Evolutionary conservation across 2,888 invertebrate genomes (phyloP), one percentile per base, ranked within the genome.

Genomic region (Acanthoscelides obtectus): DNA sequence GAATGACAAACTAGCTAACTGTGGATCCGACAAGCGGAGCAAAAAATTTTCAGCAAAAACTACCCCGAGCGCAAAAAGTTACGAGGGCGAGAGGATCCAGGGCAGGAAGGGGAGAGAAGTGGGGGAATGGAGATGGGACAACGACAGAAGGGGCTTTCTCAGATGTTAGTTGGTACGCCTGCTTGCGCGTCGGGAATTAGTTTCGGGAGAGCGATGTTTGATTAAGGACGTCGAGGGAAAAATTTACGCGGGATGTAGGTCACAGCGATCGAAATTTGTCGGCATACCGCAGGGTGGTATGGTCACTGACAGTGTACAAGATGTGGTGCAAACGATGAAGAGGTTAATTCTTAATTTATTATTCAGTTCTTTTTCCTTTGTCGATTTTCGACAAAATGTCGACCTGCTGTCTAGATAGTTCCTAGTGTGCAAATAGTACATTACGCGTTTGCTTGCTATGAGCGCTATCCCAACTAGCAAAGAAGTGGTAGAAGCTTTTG

Each of bases 1-100:
- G 83, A 84, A 85, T 85, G 85, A 85, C 85, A 85, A 85, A 85
- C 85, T 85, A 85, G 85, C 85, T 85, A 85, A 85, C 85, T 85
- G 85, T 85, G 85, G 85, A 84, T 85, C 85, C 84, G 85, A 85
- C 85, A 85, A 82, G 82, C 81, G 80, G 76, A 76, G 79, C 81
- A 83, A 83, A 83, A 83, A 83, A 80, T 81, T 75, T 74, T 75
- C 75, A 77, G 79, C 81, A 83, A 83, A 83, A 84, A 84, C 81
- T 80, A 75, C 72, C 77, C 76, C 72, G 75, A 20, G 21, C 22
- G 69, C 77, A 79, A 79, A 79, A 79, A 79, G 77, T 78, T 74
- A 73, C 74, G 45, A 76, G 45, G 20, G 67, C 8, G 67, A 68
- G 63, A 22, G 21, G 63, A 66, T 20, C 21, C 20, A 22, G 69